Conservation (phyloP, 2,113 vertebrate species). For the Indri indri region DNA sequence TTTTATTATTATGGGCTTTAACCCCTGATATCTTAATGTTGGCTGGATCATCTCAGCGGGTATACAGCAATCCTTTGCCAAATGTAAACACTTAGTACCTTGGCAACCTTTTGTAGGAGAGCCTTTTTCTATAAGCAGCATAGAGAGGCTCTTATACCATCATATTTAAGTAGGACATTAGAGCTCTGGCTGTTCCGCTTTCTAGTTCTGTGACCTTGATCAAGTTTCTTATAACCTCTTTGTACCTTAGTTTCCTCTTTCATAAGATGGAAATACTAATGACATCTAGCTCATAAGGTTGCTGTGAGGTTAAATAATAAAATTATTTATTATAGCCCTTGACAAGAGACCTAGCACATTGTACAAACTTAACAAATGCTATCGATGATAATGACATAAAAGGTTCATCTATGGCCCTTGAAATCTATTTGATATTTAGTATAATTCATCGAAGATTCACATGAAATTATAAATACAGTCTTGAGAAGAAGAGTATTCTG, state of each 20-base stretch:
- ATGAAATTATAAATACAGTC: background rate
- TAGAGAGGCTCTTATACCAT: background rate
- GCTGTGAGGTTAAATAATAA: slow-evolving; percentile 19
- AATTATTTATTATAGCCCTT: background rate
- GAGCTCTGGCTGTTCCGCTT: background rate
- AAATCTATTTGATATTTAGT: slow-evolving; percentile 2
- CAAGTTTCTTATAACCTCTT: background rate
- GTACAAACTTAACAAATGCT: background rate
- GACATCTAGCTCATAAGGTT: background rate
- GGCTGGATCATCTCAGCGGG: background rate
- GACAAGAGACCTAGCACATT: background rate
- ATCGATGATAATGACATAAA: background rate
- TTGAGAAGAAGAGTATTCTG: background rate
- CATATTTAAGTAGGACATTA: background rate
- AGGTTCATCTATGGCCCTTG: background rate
- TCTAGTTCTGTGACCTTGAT: background rate
- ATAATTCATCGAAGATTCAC: background rate
- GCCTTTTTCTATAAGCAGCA: background rate
- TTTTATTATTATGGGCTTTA: slow-evolving; percentile 32
- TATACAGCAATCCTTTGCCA: background rate
- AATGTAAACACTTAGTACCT: background rate
- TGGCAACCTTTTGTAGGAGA: background rate
- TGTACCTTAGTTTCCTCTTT: slow-evolving; percentile 34
- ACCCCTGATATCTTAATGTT: background rate
- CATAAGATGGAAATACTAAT: background rate